These are phyloP conservation scores for Phytoseiulus persimilis DNA, from an alignment of 2,888 invertebrate species.

Conservation along the genomic window DNA sequence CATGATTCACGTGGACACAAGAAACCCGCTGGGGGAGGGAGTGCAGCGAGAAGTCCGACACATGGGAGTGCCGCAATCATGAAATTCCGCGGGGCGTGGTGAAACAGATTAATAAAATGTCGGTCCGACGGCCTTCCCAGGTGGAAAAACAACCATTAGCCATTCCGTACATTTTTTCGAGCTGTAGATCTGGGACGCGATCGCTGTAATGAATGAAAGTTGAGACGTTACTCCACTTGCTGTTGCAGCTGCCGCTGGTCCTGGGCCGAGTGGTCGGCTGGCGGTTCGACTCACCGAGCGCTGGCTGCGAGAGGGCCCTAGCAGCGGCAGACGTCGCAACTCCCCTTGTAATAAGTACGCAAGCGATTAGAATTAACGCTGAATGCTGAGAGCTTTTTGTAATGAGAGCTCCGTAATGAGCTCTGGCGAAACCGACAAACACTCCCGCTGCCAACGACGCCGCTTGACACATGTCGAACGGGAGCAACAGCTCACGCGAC, in stretches of 20 bases:
- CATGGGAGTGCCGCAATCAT: neutral
- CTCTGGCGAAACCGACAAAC: neutral
- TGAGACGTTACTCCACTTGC: neutral
- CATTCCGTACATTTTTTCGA: neutral
- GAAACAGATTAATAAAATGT: neutral
- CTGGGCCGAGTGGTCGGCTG: neutral
- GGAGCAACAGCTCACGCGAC: too few relatives aligned
- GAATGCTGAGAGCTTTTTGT: neutral
- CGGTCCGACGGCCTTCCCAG: neutral
- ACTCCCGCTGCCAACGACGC: neutral
- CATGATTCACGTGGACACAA: too few relatives aligned
- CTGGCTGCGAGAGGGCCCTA: neutral
- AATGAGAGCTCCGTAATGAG: constrained; percentile 5
- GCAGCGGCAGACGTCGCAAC: neutral
- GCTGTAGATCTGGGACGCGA: neutral
- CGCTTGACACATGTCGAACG: too few relatives aligned
- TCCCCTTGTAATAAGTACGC: neutral
- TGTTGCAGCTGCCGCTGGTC: neutral
- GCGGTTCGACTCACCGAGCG: neutral
- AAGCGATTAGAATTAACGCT: neutral
- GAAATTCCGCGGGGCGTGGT: neutral
- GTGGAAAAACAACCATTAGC: neutral
- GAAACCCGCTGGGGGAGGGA: too few relatives aligned
- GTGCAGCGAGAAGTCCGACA: too few relatives aligned
- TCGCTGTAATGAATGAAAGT: neutral